Conservation (phyloP, 2,888 invertebrate species). For the Macrosoma leucophasiata region DNA sequence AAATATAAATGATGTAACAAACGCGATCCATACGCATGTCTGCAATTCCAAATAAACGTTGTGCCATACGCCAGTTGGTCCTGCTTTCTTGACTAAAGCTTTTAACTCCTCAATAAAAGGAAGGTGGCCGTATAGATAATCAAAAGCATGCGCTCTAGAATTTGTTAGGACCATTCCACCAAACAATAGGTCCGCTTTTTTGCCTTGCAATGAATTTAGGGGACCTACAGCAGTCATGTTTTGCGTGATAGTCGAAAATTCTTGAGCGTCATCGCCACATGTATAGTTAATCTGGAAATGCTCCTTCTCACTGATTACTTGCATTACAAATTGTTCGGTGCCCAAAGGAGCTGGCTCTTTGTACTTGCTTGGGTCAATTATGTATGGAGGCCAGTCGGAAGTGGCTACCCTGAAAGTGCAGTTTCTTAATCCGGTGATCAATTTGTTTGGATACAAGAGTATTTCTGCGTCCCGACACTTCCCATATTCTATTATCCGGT, state of each 20-base stretch:
- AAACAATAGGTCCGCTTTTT: constrained; percentile 28
- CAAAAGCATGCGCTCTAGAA: constrained; percentile 31
- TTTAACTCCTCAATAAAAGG: constrained; percentile 37
- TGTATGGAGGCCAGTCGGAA: constrained; percentile 43
- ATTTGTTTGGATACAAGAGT: constrained; percentile 33
- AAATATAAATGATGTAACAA: constrained; percentile 28
- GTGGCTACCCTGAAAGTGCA: constrained; percentile 39
- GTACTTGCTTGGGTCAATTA: constrained; percentile 27
- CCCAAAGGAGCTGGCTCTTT: constrained; percentile 15
- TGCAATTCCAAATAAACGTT: constrained; percentile 38
- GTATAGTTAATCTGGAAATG: constrained; percentile 38
- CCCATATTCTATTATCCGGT: constrained; percentile 36
- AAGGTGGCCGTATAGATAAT: constrained; percentile 34
- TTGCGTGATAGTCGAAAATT: constrained; percentile 22
- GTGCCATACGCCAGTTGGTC: constrained; percentile 31
- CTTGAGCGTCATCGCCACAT: constrained; percentile 25
- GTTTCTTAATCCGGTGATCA: constrained; percentile 35
- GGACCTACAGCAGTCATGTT: constrained; percentile 34
- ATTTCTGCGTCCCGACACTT: constrained; percentile 30
- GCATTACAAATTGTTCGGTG: constrained; percentile 31
- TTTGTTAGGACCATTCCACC: constrained; percentile 30
- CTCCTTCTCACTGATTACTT: constrained; percentile 35
- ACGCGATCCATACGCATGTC: constrained; percentile 32
- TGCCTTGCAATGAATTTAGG: constrained; percentile 26
- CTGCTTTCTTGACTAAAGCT: constrained; percentile 37